Conservation (phyloP, 2,797 vertebrate species). For the Delichon dasypus region DNA sequence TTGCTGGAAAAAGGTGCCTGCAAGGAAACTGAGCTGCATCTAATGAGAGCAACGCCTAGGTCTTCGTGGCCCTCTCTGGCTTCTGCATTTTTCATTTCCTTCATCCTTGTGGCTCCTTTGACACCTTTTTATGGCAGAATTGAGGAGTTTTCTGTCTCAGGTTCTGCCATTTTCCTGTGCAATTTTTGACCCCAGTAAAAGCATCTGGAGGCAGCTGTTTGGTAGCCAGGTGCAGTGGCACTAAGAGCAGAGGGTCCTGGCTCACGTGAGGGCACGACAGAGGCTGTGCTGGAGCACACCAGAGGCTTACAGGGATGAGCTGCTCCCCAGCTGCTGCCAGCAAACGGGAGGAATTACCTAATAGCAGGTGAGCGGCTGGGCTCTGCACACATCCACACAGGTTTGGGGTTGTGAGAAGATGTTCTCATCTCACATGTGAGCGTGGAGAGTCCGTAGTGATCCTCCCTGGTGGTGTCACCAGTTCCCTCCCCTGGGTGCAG, state of each 20-base stretch:
- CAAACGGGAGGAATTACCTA: neutral
- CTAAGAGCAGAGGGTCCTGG: neutral
- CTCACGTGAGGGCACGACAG: rapidly evolving
- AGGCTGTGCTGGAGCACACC: neutral
- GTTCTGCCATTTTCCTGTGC: neutral
- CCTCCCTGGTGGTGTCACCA: neutral
- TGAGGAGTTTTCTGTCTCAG: neutral
- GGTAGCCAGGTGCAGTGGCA: neutral
- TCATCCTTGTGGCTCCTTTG: neutral
- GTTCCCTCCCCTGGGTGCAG: neutral
- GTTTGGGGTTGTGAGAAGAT: neutral
- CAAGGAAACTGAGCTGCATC: neutral
- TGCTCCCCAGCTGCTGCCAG: neutral
- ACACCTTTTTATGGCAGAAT: neutral
- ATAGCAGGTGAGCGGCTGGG: neutral
- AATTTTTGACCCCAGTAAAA: neutral
- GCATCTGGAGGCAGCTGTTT: neutral
- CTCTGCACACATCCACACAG: neutral
- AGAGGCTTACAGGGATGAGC: neutral
- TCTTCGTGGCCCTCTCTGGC: neutral
- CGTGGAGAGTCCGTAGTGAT: too few species aligned
- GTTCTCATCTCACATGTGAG: too few species aligned
- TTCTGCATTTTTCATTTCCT: neutral
- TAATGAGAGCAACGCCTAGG: neutral
- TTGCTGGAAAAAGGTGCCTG: neutral